phyloP scores from a whole-genome alignment of 2,888 invertebrate species.

The Phortica magna region DNA sequence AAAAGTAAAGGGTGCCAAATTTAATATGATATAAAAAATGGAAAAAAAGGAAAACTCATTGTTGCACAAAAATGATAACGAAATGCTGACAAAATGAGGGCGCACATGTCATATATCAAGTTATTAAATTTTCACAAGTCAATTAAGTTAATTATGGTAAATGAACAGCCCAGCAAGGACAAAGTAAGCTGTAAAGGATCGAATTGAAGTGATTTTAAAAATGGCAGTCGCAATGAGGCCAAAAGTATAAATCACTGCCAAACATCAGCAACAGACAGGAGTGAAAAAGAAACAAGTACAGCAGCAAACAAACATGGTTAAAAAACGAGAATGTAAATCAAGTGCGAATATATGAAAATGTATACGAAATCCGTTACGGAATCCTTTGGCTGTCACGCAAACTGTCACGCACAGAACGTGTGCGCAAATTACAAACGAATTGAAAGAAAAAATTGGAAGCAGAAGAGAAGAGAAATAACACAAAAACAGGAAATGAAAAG shows the following conservation, averaged over 20 bases:
- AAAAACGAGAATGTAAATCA: background rate
- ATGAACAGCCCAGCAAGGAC: background rate
- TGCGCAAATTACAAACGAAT: constrained; percentile 6
- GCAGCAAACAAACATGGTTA: background rate
- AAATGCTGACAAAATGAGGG: background rate
- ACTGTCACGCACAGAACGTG: constrained; percentile 4
- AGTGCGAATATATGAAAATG: constrained; percentile 5
- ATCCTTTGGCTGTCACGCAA: constrained; percentile 26
- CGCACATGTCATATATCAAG: background rate
- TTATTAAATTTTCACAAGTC: constrained; percentile 25
- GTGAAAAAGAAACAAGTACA: background rate
- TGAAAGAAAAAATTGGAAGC: constrained; percentile 13
- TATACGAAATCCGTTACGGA: background rate
- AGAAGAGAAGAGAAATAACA: background rate
- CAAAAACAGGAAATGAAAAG: background rate
- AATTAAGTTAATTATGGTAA: constrained; percentile 26
- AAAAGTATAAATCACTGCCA: constrained; percentile 24
- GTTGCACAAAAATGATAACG: too few species aligned
- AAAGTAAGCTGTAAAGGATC: background rate
- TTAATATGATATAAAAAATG: too few species aligned
- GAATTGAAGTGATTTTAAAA: constrained; percentile 11
- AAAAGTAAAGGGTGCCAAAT: too few species aligned
- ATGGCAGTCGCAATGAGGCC: constrained; percentile 7
- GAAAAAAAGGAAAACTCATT: too few species aligned
- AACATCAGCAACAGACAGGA: background rate